A percentile compares a stretch with the other conserved stretches of the same genome.
Evolutionary conservation across 2,113 vertebrate genomes (phyloP).

Genomic region (Cercopithecus mona): DNA sequence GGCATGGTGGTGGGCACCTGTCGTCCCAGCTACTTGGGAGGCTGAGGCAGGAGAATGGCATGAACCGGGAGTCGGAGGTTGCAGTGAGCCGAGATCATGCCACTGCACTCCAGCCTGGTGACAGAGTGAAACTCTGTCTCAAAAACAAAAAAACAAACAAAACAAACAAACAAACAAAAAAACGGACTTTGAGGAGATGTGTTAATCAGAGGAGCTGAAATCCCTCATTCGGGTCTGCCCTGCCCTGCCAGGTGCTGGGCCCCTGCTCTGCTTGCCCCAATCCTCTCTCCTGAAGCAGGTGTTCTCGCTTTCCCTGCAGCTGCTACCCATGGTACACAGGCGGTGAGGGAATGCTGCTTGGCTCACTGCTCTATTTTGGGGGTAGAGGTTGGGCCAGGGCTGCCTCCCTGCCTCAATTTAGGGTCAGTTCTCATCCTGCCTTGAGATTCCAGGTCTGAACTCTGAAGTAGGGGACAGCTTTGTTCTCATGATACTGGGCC

Average conservation of each 20-base stretch:
- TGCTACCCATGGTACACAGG: background rate
- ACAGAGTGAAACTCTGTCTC: too few relatives aligned
- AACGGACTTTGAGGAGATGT: background rate
- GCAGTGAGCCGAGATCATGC: too few relatives aligned
- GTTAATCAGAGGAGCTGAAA: background rate
- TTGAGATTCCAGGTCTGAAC: background rate
- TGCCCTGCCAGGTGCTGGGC: background rate
- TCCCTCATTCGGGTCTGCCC: accelerated
- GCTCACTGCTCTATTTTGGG: background rate
- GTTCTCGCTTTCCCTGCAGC: accelerated
- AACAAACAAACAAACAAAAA: too few relatives aligned
- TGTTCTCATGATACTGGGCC: background rate
- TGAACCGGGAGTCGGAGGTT: too few relatives aligned
- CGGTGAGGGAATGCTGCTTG: background rate
- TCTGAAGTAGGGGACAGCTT: background rate
- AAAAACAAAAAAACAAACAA: too few relatives aligned
- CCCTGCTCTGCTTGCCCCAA: background rate
- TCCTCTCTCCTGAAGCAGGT: background rate
- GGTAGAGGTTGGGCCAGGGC: background rate
- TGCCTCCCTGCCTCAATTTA: background rate
- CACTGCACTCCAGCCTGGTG: too few relatives aligned
- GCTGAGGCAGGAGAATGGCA: too few relatives aligned
- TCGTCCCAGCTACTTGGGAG: too few relatives aligned
- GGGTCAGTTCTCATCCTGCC: background rate
- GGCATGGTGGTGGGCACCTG: too few relatives aligned